Evolutionary conservation across 2,888 invertebrate species (phyloP), one percentile per base, ranked within the genome.

Genomic region (Epinotia brunnichana): DNA sequence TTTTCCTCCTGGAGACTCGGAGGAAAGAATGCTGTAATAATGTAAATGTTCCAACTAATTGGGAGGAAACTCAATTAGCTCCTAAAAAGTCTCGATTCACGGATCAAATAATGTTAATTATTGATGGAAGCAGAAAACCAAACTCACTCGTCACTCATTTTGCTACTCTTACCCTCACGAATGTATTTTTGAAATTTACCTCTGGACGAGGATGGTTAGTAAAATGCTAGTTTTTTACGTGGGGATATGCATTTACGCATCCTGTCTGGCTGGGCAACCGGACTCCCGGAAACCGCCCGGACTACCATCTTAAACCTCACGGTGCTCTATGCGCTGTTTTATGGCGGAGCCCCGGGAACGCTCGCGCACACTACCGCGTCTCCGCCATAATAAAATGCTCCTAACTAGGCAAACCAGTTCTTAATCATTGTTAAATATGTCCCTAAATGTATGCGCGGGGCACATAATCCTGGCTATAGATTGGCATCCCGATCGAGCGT

Each of bases 1-100:
- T 57, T 57, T 57, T 35, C 57, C 57, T 57, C n/a, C n/a, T 29
- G 24, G 56, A 19, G 54, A 19, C 24, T 21, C 24, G 24, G 21
- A 21, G 56, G 48, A 48, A 48, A 48, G n/a, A 48, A 48, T n/a
- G n/a, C 48, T 44, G 29, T 29, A 51, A 51, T n/a, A 56, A 11
- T 3, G 1, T 1, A 56, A 56, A 57, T 7, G 29, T 41, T 11
- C 2, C 60, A 13, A 10, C 13, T 41, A 60, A 59, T 59, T 21
- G 21, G 19, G 5, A 19, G 19, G 19, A 41, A 60, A 41, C 41
- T 61, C 19, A 41, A 60, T 41, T 41, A 21, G n/a, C 41, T 41
- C 17, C 11, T n/a, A 59, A n/a, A 17, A 17, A 59, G n/a, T 39
- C n/a, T 9, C 1, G 29, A 29, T 35, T 56, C 24, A 56, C 4